Evolutionary conservation across 2,113 vertebrate species (phyloP), one percentile per base, ranked within the genome.

Genomic region (Heliornis fulica): DNA sequence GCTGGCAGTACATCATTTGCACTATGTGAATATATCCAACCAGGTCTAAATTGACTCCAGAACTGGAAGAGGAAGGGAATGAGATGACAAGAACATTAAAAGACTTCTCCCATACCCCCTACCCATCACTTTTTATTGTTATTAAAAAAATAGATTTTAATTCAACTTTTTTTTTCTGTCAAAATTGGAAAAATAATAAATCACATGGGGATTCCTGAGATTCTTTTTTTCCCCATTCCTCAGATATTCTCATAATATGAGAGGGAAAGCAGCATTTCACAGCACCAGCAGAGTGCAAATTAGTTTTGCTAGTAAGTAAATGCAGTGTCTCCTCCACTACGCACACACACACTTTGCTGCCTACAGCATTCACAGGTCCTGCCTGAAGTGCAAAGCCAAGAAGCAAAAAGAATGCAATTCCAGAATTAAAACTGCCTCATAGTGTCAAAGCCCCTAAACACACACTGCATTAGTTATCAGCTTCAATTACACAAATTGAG

Each of bases 271-370:
- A 86, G 51, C 88, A 87, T 77, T 96, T 96, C 87, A 87, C 69
- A 93, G 83, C 63, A 93, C 51, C 36, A 93, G 59, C 70, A 60
- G 93, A 88, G 64, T 90, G 68, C 88, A 94, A 92, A 95, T 94
- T 93, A 92, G 90, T 78, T 95, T 93, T 96, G 92, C 86, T 84
- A 88, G 80, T 90, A 93, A 68, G 72, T 20, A 78, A 83, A 86
- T 7, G 34, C 71, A 86, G 79, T 59, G 46, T 70, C n/a, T 93
- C 75, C 36, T 93, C 57, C 68, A 56, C 90, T 69, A 13, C 57
- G 53, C 45, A 72, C 59, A 59, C 72, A 59, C 63, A 84, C 80
- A 91, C 38, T 65, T 38, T 7, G 0, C 91, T 93, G 91, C 93
- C 83, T 93, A 83, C 60, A 88, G 76, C 88, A 94, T 71, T 88